These are phyloP conservation scores for Meganola albula DNA, from an alignment of 2,888 invertebrate genomes.

Conservation along the genomic window DNA sequence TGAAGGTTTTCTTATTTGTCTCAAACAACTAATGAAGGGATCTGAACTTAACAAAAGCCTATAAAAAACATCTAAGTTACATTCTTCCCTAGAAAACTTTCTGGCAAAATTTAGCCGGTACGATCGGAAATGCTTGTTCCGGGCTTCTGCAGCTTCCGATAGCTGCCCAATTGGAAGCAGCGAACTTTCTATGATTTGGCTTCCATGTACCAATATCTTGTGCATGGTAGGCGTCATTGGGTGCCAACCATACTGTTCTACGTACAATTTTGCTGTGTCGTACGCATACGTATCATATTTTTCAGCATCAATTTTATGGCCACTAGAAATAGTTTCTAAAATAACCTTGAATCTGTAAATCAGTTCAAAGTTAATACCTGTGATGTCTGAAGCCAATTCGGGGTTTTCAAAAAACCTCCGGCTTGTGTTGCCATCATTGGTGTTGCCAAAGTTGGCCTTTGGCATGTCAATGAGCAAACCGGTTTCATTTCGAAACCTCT, in stretches of 20 bases:
- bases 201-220: slow-evolving; percentile 34
- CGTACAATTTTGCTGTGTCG: slow-evolving; percentile 30
- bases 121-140: slow-evolving; percentile 7
- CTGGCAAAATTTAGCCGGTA: slow-evolving; percentile 4
- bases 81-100: slow-evolving; percentile 5
- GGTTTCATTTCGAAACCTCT: slow-evolving; percentile 23
- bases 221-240: slow-evolving; percentile 37
- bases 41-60: slow-evolving; percentile 6
- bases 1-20: slow-evolving; percentile 4
- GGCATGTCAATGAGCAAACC: slow-evolving; percentile 36
- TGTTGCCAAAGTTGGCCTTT: slow-evolving; percentile 33
- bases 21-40: background rate
- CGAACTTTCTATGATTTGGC: slow-evolving; percentile 6
- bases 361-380: slow-evolving; percentile 28
- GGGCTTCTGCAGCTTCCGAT: slow-evolving; percentile 5
- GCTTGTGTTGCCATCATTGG: slow-evolving; percentile 32
- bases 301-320: slow-evolving; percentile 17
- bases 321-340: slow-evolving; percentile 30
- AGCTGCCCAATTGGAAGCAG: slow-evolving; percentile 6
- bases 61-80: slow-evolving; percentile 4
- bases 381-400: slow-evolving; percentile 24
- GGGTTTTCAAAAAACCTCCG: slow-evolving; percentile 36
- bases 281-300: slow-evolving; percentile 21
- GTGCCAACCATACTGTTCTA: slow-evolving; percentile 32
- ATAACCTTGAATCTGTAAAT: slow-evolving; percentile 34